Base-by-base conservation (phyloP, 2,888 invertebrate genomes). In the Dolichomitus sp. region DNA sequence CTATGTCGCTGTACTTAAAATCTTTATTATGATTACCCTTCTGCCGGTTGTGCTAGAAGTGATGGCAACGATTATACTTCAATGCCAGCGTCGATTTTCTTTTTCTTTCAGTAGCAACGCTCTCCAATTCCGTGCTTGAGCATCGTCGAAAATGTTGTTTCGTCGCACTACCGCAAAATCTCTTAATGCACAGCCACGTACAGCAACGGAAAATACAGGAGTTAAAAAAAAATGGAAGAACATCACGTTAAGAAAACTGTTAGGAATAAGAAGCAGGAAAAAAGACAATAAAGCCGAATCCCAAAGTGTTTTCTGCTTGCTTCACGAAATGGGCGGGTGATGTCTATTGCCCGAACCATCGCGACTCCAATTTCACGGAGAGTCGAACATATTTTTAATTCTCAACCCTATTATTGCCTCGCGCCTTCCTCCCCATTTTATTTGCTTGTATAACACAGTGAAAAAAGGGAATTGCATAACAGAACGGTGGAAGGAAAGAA, bases 301-400 rank as follows among this genome's bases (percentile, higher is more conserved):
- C 65, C 61, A 11, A 54, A 65, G 23, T 50, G 42, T 69, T 52
- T 54, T 59, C 74, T 45, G 27, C 69, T 45, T 11, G 66, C 14
- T 45, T 68, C 69, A 65, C 54, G 17, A 65, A 70, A 75, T 74
- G 50, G 65, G 27, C 57, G 40, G 63, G 37, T 40, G 52, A 37
- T 19, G n/a, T 70, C 54, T 33, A 52, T 61, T 42, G 52, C 54
- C 76, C 57, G 33, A 76, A 75, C 75, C 61, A 80, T 82, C 79
- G 82, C 72, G 69, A 82, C 79, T 82, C 79, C 79, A 82, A 82
- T 82, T 82, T 82, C 82, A 82, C 79, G 82, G 82, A 70, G 70
- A 79, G 66, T 19, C 79, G 79, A 82, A 52, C 79, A 66, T 82
- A 75, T 79, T 79, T 70, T 82, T 79, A 82, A 82, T 82, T 75